These are phyloP conservation scores for Xenus cinereus DNA, from an alignment of 2,113 vertebrate species.

Conservation along the genomic window DNA sequence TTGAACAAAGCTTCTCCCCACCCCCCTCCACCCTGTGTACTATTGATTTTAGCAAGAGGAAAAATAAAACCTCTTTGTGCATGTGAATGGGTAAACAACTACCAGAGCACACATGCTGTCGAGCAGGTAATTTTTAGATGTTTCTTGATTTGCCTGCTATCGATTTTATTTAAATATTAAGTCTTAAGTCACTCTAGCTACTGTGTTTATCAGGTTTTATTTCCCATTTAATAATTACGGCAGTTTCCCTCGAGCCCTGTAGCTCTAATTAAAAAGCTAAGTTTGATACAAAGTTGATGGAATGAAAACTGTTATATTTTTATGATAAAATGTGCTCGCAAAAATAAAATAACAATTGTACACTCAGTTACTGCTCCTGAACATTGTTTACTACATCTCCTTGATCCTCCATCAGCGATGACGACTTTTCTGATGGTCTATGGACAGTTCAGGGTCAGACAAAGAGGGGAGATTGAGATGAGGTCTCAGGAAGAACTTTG, in stretches of 20 bases:
- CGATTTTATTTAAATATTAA: background rate
- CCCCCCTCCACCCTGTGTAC: background rate
- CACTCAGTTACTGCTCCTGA: background rate
- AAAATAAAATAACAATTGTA: background rate
- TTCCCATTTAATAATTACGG: slow-evolving; percentile 1
- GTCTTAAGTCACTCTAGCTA: background rate
- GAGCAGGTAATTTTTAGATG: background rate
- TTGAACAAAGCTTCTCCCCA: background rate
- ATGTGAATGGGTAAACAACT: background rate
- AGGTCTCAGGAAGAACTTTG: background rate
- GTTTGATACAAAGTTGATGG: background rate
- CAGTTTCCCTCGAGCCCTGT: background rate
- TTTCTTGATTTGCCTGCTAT: background rate
- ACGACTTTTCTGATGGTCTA: background rate
- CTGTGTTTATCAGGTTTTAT: background rate
- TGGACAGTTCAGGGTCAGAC: background rate
- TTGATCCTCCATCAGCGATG: background rate
- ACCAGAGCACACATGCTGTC: background rate
- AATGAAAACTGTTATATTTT: background rate
- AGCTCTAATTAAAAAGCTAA: slow-evolving; percentile 23
- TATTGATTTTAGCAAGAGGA: background rate
- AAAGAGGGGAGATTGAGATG: background rate
- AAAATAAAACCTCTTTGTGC: background rate
- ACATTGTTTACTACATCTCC: background rate
- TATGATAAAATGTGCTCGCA: background rate